Conservation (phyloP, 2,113 vertebrate species). For the Chloroceryle aenea region DNA sequence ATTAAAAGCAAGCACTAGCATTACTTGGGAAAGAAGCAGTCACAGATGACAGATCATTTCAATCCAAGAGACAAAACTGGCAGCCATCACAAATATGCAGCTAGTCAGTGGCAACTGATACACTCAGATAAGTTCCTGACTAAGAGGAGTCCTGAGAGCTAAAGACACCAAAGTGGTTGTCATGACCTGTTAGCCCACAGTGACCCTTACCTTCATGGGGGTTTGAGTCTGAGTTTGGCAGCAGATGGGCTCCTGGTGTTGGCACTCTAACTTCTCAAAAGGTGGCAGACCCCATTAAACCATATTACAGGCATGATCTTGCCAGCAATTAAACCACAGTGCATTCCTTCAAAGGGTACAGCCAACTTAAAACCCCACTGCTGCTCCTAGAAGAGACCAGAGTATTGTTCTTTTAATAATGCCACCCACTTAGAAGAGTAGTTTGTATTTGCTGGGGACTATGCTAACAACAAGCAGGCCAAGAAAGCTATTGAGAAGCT, state of each 20-base stretch:
- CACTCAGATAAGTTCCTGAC: neutral
- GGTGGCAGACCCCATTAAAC: neutral
- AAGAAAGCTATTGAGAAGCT: neutral
- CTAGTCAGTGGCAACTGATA: neutral
- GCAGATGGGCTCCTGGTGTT: neutral
- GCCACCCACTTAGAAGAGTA: conserved; percentile 5
- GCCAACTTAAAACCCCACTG: neutral
- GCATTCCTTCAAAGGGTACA: neutral
- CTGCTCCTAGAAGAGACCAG: neutral
- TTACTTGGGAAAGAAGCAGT: neutral
- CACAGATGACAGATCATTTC: neutral
- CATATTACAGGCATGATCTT: neutral
- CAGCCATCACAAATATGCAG: neutral
- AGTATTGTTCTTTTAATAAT: conserved; percentile 22
- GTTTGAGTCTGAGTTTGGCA: neutral
- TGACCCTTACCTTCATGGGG: rapidly evolving
- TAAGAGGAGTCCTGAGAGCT: neutral
- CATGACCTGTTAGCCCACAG: neutral
- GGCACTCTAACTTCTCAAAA: neutral
- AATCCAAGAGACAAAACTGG: neutral
- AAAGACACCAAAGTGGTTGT: neutral
- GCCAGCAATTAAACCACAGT: neutral
- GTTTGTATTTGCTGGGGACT: neutral
- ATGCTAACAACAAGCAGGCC: neutral
- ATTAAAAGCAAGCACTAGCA: neutral